Evolutionary conservation across 2,888 invertebrate genomes (phyloP), one percentile per base, ranked within the genome.

Genomic region (Selenia dentaria): DNA sequence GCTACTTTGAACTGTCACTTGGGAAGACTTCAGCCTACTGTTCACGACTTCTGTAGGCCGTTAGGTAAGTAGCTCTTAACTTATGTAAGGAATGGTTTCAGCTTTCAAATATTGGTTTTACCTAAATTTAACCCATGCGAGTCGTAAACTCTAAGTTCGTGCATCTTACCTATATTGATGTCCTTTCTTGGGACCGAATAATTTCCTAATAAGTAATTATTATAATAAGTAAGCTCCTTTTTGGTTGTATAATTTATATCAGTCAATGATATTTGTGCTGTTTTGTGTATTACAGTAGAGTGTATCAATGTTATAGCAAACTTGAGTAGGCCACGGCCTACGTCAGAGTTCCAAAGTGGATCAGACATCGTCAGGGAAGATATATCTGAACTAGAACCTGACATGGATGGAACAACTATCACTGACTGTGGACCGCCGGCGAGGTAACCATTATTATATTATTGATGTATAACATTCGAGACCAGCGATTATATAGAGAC

Each of bases 341-440:
- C 88, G 0, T 90, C 90, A 0, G 89, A 83, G 42, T 91, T 75
- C 48, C 90, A 90, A 56, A 90, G 91, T 46, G 91, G 91, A 0
- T 91, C 91, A 0, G 91, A 91, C 51, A 91, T 91, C 39, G 91
- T 91, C 1, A 70, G 92, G 33, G 93, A 93, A 64, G 93, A 93
- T 47, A 88, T 93, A 8, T 92, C 92, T 0, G 92, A 92, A 13
- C 64, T 93, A 6, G 93, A 93, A 51, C 89, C 90, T 0, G 89
- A 89, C 46, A 63, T 88, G 44, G 83, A 83, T 25, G 79, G 79
- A 14, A 81, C 72, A 37, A 70, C 81, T 6, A 71, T 75, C 62
- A 74, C 85, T 65, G 91, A 91, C 11, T 95, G 95, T 66, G 93
- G 93, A 11, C 94, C 93, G 2, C 95, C 95, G 1, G 94, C 93